Evolutionary conservation across 92 coral and sea anemone genomes (phyloP).

Genomic region (Zoanthus solanderi): DNA sequence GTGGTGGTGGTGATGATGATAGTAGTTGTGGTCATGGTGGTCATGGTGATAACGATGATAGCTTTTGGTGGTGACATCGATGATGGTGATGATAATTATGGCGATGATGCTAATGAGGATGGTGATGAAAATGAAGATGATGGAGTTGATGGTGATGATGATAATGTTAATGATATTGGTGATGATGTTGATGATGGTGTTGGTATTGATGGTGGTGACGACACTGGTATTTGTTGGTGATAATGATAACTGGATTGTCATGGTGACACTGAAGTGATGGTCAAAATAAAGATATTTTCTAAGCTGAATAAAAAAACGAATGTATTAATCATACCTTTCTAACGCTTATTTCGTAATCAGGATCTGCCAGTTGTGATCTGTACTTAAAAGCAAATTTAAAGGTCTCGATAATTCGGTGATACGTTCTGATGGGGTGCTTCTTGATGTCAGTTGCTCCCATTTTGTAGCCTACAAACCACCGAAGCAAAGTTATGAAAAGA

Average conservation of each 20-base stretch:
- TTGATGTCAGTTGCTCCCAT: constrained; percentile 79
- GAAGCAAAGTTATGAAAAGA: background rate
- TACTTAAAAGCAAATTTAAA: constrained; percentile 92
- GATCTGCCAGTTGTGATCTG: constrained; percentile 70
- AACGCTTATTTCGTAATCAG: constrained; percentile 84
- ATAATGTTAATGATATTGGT: background rate
- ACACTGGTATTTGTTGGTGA: background rate
- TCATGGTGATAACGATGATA: background rate
- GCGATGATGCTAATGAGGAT: background rate
- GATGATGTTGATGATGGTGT: background rate
- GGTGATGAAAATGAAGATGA: background rate
- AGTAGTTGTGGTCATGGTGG: background rate
- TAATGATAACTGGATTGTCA: background rate
- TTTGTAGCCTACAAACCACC: constrained; percentile 72
- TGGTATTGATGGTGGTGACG: background rate
- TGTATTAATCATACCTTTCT: constrained; percentile 51
- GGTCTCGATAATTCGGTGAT: constrained; percentile 95
- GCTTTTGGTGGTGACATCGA: background rate
- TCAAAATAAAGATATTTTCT: background rate
- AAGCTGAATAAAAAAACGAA: background rate
- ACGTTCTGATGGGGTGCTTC: constrained; percentile 87
- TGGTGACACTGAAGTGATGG: background rate
- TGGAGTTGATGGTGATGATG: background rate
- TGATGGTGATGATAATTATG: background rate
- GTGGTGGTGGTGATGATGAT: background rate